These are phyloP conservation scores for Zapus hudsonius DNA, from an alignment of 2,113 vertebrate genomes.

Conservation along the genomic window DNA sequence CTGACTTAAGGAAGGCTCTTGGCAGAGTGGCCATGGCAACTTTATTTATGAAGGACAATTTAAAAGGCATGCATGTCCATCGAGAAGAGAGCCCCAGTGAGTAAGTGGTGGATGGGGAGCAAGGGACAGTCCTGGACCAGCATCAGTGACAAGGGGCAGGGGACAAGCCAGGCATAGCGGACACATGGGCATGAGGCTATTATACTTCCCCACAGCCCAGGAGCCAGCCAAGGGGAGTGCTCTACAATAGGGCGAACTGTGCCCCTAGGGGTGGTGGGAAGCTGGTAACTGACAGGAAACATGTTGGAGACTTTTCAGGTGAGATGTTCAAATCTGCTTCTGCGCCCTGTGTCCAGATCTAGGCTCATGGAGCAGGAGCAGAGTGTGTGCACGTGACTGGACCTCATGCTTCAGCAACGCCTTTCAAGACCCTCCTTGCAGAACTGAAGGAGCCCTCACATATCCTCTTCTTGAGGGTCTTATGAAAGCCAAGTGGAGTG, in stretches of 20 bases:
- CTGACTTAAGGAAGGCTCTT: neutral
- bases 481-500: neutral
- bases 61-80: neutral
- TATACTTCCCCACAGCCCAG: no score
- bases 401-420: neutral
- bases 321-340: neutral
- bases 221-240: fast-evolving
- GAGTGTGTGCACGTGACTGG: neutral
- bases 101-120: fast-evolving
- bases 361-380: fast-evolving
- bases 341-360: neutral
- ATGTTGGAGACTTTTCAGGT: neutral
- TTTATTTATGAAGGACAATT: neutral
- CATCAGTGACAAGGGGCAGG: fast-evolving
- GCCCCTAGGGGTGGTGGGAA: neutral
- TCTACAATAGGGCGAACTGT: fast-evolving
- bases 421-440: neutral
- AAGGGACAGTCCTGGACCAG: neutral
- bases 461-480: neutral
- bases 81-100: no score
- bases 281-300: neutral
- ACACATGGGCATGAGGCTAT: no score
- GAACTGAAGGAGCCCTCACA: neutral
- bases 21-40: neutral
- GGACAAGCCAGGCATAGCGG: neutral